phyloP scores from a whole-genome alignment of 2,113 vertebrate species.

The Emydura subglobosa region DNA sequence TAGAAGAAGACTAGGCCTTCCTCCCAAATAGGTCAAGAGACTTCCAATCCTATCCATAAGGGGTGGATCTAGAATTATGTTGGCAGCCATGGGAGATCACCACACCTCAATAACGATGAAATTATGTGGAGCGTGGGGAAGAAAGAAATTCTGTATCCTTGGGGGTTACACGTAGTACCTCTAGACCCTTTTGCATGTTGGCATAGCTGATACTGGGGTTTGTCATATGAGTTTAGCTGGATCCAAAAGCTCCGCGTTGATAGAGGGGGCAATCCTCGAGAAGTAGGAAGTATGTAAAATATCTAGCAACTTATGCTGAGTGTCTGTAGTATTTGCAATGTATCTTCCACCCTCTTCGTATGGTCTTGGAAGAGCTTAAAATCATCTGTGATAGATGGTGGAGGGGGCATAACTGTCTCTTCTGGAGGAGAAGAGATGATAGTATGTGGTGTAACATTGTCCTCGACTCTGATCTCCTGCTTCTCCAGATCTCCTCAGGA shows the following conservation, averaged over 20 bases:
- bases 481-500: neutral
- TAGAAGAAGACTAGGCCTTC: neutral
- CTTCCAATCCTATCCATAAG: neutral
- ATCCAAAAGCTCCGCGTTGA: neutral
- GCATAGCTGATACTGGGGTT: neutral
- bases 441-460: neutral
- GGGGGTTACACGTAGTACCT: too few species aligned
- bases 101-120: neutral
- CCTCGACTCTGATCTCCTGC: neutral
- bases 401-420: neutral
- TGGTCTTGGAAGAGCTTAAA: neutral
- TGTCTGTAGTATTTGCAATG: too few species aligned
- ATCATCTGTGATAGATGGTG: neutral
- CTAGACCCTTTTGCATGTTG: neutral
- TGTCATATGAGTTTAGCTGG: neutral
- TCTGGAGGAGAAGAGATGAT: neutral
- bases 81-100: neutral
- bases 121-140: neutral
- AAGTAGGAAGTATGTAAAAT: neutral
- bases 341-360: too few species aligned
- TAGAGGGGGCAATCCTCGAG: neutral
- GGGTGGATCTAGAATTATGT: neutral
- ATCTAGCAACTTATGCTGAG: neutral
- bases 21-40: neutral
- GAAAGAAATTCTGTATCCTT: too few species aligned